Evolutionary conservation across 2,888 invertebrate genomes (phyloP), one percentile per base, ranked within the genome.

Genomic region (Harpagoxenus sublaevis): DNA sequence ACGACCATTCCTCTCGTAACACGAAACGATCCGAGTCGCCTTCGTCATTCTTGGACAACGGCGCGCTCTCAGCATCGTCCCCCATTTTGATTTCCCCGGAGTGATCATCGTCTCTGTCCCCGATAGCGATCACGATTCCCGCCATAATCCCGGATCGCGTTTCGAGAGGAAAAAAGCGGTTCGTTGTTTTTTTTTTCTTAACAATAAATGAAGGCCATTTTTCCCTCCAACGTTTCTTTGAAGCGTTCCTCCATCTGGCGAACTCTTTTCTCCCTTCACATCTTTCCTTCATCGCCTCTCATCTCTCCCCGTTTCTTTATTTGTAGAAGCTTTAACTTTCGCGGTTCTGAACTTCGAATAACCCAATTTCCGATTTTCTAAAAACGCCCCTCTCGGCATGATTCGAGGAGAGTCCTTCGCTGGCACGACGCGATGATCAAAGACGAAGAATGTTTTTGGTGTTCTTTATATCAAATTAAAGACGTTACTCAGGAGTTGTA

Each of bases 61-160:
- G 63, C 66, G 70, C 82, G 70, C 78, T 66, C 28, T 60, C 57
- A 51, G 63, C 53, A 63, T 73, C 60, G 60, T 73, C 28, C 71
- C 55, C 77, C 81, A 70, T 86, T 88, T 86, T 84, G 81, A 89
- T 89, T 86, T 89, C 87, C 86, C 83, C 23, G 51, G 86, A 74
- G 86, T 86, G 63, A 81, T 86, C 75, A 57, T 74, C 85, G 79
- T 85, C 39, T 57, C 57, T 84, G 68, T 82, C 81, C 62, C 9
- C 57, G 84, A 87, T 81, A 83, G 55, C 77, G 66, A 68, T 83
- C 68, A 31, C 83, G 55, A 73, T 77, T 77, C 15, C 66, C 28
- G 68, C 73, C 60, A 73, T 68, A 73, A 78, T 71, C n/a, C 62
- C 31, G 31, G 65, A 66, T 15, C 53, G 8, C 48, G 57, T 73